These are phyloP conservation scores for Stegodyphus mimosarum DNA, from an alignment of 1,140 invertebrate genomes.

Conservation along the genomic window DNA sequence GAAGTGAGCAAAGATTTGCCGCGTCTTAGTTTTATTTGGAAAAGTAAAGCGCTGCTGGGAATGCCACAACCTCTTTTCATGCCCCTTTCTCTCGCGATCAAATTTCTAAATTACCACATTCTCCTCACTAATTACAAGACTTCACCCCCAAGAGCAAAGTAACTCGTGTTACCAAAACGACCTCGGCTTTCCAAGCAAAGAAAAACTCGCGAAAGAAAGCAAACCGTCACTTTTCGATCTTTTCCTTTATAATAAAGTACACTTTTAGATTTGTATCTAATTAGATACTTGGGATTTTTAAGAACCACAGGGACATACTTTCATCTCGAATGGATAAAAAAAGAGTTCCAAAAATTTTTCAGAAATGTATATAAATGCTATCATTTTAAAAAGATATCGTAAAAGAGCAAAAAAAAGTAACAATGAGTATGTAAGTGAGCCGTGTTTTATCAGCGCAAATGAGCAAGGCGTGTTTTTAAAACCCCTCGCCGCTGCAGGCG, in stretches of 20 bases:
- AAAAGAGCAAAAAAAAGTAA: constrained; percentile 1
- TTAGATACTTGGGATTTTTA: constrained; percentile 41
- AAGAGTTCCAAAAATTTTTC: constrained; percentile 3
- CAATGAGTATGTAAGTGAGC: neutral
- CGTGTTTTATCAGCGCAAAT: constrained; percentile 34
- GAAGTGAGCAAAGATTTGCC: no score
- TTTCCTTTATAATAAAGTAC: constrained; percentile 34
- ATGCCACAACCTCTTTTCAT: no score
- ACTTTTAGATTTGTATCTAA: constrained; percentile 36
- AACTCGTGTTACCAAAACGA: neutral
- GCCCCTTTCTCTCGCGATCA: neutral
- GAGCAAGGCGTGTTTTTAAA: constrained; percentile 32
- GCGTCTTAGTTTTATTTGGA: no score
- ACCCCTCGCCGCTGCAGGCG: constrained; percentile 16
- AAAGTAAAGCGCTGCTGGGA: no score
- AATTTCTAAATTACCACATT: constrained; percentile 12
- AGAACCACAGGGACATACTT: constrained; percentile 41
- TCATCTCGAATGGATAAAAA: neutral
- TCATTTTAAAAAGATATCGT: constrained; percentile 26
- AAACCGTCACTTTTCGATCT: constrained; percentile 34
- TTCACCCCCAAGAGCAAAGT: constrained; percentile 1
- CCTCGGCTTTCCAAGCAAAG: neutral
- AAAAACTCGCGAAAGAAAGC: neutral
- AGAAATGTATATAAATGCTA: constrained; percentile 9
- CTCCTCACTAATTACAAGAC: constrained; percentile 13